These are phyloP conservation scores for Sycobia sp. DNA, from an alignment of 1,140 invertebrate species.

Conservation along the genomic window DNA sequence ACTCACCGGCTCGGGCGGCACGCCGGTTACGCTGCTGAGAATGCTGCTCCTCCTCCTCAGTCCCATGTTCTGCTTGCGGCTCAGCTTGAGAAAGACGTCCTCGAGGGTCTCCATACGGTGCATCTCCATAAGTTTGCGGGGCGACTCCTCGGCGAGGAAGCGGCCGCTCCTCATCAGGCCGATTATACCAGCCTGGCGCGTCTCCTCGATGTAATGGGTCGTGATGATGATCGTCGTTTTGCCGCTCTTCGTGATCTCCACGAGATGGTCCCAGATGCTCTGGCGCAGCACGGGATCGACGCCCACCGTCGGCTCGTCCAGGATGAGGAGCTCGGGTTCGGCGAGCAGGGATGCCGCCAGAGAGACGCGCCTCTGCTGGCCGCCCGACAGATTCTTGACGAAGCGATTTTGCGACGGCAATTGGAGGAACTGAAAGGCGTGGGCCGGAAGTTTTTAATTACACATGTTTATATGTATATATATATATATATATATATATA, in stretches of 20 bases:
- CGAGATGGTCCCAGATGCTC: slow-evolving; percentile 93
- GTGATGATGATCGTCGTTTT: slow-evolving; percentile 94
- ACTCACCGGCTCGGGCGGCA: slow-evolving; percentile 58
- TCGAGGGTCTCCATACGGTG: slow-evolving; percentile 83
- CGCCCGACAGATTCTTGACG: slow-evolving; percentile 87
- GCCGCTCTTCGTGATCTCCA: slow-evolving; percentile 84
- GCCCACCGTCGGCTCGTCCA: slow-evolving; percentile 94
- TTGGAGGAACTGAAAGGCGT: slow-evolving; percentile 65
- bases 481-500: no score
- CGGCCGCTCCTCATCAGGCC: slow-evolving; percentile 91
- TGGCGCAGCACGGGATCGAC: slow-evolving; percentile 92
- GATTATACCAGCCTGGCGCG: slow-evolving; percentile 86
- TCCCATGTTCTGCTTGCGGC: slow-evolving; percentile 79
- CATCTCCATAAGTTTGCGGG: slow-evolving; percentile 75
- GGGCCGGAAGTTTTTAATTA: no score
- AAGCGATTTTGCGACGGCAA: slow-evolving; percentile 67
- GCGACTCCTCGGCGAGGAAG: slow-evolving; percentile 89
- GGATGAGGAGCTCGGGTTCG: slow-evolving; percentile 86
- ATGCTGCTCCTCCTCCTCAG: slow-evolving; percentile 79
- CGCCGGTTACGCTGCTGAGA: slow-evolving; percentile 69
- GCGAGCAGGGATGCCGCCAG: slow-evolving; percentile 86
- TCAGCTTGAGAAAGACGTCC: slow-evolving; percentile 91
- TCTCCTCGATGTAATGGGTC: slow-evolving; percentile 97
- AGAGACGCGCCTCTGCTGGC: slow-evolving; percentile 87
- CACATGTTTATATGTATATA: no score